phyloP scores from a whole-genome alignment of 2,113 vertebrate species.

The Percina caprodes region DNA sequence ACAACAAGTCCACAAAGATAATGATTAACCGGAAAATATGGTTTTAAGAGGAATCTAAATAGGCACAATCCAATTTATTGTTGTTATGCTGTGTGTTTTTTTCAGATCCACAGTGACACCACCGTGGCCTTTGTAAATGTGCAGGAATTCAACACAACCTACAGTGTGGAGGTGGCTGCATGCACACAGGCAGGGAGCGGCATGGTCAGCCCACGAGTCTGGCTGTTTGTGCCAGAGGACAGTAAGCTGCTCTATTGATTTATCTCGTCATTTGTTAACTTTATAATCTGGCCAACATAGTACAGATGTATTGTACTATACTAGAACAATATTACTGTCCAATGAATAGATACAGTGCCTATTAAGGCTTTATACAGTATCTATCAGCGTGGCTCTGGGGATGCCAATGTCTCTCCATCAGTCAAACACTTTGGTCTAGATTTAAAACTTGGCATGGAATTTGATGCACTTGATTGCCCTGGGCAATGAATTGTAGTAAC shows the following conservation, averaged over 20 bases:
- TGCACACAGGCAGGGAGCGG: conserved; percentile 90
- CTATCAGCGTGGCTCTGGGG: too few relatives aligned
- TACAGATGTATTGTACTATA: conserved; percentile 5
- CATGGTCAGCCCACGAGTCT: conserved; percentile 85
- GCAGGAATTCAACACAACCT: conserved; percentile 87
- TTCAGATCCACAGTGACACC: conserved; percentile 76
- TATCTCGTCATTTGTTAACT: conserved; percentile 40
- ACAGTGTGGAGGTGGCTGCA: conserved; percentile 88
- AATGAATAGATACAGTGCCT: not conserved
- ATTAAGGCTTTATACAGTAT: not conserved
- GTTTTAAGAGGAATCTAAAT: not conserved
- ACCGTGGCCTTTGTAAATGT: conserved; percentile 68
- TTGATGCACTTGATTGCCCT: too few relatives aligned
- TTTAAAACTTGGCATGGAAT: not conserved
- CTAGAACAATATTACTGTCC: not conserved
- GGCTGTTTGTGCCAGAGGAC: conserved; percentile 83
- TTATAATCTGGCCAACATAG: not conserved
- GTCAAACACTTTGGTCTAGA: not conserved
- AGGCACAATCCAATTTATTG: conserved; percentile 1
- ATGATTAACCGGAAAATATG: conserved; percentile 22
- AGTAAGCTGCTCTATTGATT: conserved; percentile 82
- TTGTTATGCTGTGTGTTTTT: conserved; percentile 31
- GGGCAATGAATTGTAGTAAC: not conserved
- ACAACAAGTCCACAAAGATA: not conserved
- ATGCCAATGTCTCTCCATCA: too few relatives aligned